Evolutionary conservation across 30 jellyfish, hydroid and myxozoan species (phyloP), one percentile per base, ranked within the genome.

Genomic region (Aurelia aurita): DNA sequence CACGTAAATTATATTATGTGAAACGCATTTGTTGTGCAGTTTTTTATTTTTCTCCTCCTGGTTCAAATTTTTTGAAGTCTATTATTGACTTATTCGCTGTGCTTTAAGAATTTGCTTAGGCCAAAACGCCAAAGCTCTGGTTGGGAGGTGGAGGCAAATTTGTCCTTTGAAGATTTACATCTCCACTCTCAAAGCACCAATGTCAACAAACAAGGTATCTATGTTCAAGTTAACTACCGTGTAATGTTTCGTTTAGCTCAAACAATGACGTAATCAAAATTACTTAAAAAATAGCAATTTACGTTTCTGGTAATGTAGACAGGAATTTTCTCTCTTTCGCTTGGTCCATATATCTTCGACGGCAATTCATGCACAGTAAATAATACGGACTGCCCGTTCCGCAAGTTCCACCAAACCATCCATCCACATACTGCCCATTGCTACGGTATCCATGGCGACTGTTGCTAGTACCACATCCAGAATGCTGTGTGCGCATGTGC

Each of bases 371-470:
- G 72, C 98, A 92, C 54, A 92, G 71, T 13, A 92, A 87, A 74
- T 92, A 92, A 74, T 92, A 92, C n/a, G 98, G 95, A 54, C 89
- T 79, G 22, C 98, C 98, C 11, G 97, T 86, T 63, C 98, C 98
- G 69, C 98, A 92, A 0, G 81, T 63, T 27, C 98, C 98, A 15
- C 95, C 96, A 82, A 92, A 92, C 97, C 96, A 92, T 5, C 98
- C 96, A 27, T 87, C 95, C 19, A 87, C 80, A 61, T 92, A 92
- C 43, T 46, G 71, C 54, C 98, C 98, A 71, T 80, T 86, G 65
- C 98, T 92, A 47, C 98, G 94, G 87, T 92, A 92, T 1, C 97
- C 98, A 87, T 86, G 90, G 45, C 87, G 84, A 76, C 94, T 92
- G 89, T 86, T 77, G 75, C 76, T 71, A 21, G 84, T 26, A 5